Conservation (phyloP, 2,797 vertebrate species). For the Atherinosoma microstoma region DNA sequence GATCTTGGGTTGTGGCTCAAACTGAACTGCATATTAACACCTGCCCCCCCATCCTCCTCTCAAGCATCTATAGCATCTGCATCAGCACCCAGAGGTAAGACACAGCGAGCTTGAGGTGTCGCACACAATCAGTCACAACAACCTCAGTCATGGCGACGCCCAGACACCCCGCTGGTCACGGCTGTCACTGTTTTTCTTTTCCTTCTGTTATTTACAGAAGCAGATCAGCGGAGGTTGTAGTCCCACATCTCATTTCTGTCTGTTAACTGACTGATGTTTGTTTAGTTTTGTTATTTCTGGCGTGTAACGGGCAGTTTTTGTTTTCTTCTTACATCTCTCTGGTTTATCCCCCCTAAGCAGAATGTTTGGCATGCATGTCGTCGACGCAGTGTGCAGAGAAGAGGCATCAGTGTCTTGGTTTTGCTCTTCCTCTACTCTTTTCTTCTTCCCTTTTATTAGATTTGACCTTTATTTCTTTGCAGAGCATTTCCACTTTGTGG, state of each 20-base stretch:
- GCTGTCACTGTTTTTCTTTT: neutral
- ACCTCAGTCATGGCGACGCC: conserved; percentile 1
- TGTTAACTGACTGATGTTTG: neutral
- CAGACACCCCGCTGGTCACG: neutral
- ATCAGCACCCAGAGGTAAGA: conserved; percentile 10
- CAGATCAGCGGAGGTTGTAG: neutral
- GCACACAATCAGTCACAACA: conserved; percentile 14
- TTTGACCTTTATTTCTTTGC: no score
- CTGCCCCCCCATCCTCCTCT: conserved; percentile 12
- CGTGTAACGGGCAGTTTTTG: no score
- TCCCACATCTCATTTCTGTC: neutral
- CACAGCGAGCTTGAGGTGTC: conserved; percentile 14
- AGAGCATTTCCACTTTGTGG: no score
- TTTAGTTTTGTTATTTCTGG: neutral
- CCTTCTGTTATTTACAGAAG: conserved; percentile 15
- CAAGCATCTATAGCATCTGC: conserved; percentile 15
- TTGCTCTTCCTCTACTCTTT: no score
- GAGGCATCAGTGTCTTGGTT: no score
- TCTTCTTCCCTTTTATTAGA: no score
- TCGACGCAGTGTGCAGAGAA: neutral
- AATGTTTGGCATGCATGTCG: neutral
- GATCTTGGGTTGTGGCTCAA: conserved; percentile 7
- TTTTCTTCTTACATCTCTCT: no score
- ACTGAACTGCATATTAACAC: neutral
- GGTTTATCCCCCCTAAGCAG: no score